phyloP scores from a whole-genome alignment of 2,113 vertebrate genomes.

The Axis porcinus region DNA sequence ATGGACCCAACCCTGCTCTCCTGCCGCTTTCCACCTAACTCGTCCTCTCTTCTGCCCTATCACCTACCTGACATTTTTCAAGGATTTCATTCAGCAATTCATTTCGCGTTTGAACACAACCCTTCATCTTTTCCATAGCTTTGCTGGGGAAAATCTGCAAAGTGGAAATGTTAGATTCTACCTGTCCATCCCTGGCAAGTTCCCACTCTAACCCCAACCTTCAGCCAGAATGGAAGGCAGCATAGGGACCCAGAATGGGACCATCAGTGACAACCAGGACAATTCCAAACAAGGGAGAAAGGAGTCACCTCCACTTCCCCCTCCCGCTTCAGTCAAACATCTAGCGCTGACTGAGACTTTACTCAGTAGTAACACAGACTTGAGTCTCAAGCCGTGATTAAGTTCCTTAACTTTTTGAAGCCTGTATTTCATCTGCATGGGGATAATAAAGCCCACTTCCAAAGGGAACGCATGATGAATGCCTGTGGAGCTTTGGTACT shows the following conservation, averaged over 20 bases:
- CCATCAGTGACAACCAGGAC: background rate
- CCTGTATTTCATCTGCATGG: background rate
- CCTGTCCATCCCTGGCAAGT: background rate
- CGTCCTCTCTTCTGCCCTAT: background rate
- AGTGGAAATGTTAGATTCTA: background rate
- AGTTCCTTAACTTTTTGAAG: background rate
- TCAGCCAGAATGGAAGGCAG: background rate
- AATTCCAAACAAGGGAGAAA: background rate
- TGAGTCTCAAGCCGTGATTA: background rate
- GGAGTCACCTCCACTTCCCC: background rate
- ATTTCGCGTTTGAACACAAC: slow-evolving; percentile 84
- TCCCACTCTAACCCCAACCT: background rate
- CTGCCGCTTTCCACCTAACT: background rate
- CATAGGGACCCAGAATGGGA: background rate
- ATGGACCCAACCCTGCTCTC: background rate
- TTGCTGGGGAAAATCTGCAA: slow-evolving; percentile 91
- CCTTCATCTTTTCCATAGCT: slow-evolving; percentile 83
- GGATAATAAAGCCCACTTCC: background rate
- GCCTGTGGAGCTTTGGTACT: background rate
- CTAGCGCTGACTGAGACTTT: background rate
- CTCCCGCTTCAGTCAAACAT: background rate
- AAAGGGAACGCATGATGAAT: background rate
- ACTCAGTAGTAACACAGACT: background rate
- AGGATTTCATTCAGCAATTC: slow-evolving; percentile 86
- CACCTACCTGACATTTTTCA: slow-evolving; percentile 88